phyloP scores from a whole-genome alignment of 1,140 invertebrate species.

The Hylaeus anthracinus region DNA sequence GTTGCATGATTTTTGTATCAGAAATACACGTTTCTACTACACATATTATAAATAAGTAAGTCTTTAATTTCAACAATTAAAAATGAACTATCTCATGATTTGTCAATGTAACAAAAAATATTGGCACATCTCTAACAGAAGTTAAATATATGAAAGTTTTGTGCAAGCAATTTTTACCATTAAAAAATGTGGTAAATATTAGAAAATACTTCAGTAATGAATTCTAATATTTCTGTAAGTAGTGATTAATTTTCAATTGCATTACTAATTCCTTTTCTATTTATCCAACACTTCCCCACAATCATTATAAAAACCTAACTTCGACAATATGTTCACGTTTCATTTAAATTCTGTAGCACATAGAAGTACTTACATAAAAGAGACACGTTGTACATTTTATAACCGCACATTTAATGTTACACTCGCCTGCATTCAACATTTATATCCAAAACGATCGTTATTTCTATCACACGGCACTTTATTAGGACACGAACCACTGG shows the following conservation, averaged over 20 bases:
- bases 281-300: background rate
- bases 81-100: too few relatives aligned
- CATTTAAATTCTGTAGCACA: background rate
- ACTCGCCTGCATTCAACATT: background rate
- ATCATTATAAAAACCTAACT: background rate
- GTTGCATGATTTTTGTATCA: background rate
- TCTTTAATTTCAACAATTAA: background rate
- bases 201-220: background rate
- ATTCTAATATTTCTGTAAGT: background rate
- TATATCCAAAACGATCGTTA: background rate
- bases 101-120: too few relatives aligned
- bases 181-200: too few relatives aligned
- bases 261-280: too few relatives aligned
- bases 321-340: background rate
- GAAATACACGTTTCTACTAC: background rate
- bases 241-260: background rate
- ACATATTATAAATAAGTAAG: background rate
- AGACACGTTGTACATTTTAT: background rate
- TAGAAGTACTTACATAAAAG: background rate
- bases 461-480: background rate
- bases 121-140: too few relatives aligned
- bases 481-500: background rate
- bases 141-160: too few relatives aligned
- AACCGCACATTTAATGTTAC: background rate
- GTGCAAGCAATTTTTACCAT: too few relatives aligned